Percentiles rank a stretch among this genome's conserved stretches.
phyloP scores from a whole-genome alignment of 37 sponge, comb jelly and placozoan genomes.

The Geodia barretti region DNA sequence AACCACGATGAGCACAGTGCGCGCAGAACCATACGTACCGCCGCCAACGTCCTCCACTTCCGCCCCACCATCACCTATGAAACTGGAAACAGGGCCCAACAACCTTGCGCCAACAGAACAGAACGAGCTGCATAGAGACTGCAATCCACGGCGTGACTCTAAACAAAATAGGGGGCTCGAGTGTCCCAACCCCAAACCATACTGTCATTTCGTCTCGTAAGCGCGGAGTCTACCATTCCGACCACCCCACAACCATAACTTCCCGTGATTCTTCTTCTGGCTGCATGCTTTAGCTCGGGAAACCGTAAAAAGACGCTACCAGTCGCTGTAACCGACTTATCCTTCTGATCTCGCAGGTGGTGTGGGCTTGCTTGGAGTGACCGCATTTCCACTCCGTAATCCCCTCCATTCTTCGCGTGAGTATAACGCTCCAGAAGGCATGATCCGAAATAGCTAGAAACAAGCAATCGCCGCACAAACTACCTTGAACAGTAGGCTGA shows the following conservation, averaged over 20 bases:
- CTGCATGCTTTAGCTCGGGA: neutral
- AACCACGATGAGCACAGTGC: conserved; percentile 32
- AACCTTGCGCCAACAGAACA: conserved; percentile 16
- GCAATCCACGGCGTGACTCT: conserved; percentile 19
- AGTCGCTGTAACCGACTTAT: neutral
- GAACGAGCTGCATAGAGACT: conserved; percentile 31
- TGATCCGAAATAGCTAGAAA: too few relatives aligned
- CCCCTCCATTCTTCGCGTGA: too few relatives aligned
- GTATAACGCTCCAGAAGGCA: neutral
- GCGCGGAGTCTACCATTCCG: conserved; percentile 5
- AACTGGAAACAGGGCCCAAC: conserved; percentile 30
- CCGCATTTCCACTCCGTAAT: too few relatives aligned
- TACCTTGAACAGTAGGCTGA: too few relatives aligned
- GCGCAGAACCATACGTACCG: neutral
- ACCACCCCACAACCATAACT: conserved; percentile 11
- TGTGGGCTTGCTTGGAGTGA: too few relatives aligned
- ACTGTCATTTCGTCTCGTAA: conserved; percentile 13
- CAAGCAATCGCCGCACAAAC: too few relatives aligned
- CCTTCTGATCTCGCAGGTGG: too few relatives aligned
- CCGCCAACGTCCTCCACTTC: conserved; percentile 8
- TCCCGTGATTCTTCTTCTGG: neutral
- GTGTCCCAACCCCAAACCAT: conserved; percentile 17
- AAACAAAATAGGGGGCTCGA: neutral
- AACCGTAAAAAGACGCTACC: conserved; percentile 11
- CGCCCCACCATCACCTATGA: conserved; percentile 49